These are phyloP conservation scores for Saturnia japonica DNA, from an alignment of 2,888 invertebrate genomes.

Conservation along the genomic window DNA sequence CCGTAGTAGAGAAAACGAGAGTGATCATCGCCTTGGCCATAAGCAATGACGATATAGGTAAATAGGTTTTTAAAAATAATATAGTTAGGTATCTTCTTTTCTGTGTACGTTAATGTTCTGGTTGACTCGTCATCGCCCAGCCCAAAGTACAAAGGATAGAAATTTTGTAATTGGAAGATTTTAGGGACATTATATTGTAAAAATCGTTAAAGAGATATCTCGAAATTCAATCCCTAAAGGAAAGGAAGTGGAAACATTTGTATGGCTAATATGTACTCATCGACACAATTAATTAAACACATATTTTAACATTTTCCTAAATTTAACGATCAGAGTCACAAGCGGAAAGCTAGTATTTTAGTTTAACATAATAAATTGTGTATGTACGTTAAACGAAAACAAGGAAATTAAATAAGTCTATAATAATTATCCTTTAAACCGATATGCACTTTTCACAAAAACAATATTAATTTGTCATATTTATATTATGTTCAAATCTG, in stretches of 20 bases:
- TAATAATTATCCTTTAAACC: neutral
- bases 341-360: neutral
- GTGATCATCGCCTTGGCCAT: conserved; percentile 37
- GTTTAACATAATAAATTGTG: neutral
- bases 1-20: conserved; percentile 70
- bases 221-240: too few relatives aligned
- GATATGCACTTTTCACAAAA: neutral
- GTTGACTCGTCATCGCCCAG: too few relatives aligned
- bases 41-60: conserved; percentile 9
- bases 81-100: too few relatives aligned
- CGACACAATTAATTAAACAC: too few relatives aligned
- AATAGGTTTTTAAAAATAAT: conserved; percentile 3
- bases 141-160: too few relatives aligned
- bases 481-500: neutral
- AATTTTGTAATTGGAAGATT: too few relatives aligned
- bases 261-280: too few relatives aligned
- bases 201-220: too few relatives aligned
- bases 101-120: too few relatives aligned
- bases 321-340: neutral
- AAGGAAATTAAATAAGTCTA: neutral
- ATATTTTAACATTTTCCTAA: too few relatives aligned
- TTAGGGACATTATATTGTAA: too few relatives aligned
- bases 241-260: too few relatives aligned
- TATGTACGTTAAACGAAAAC: neutral
- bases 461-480: neutral